These are phyloP conservation scores for Mustela lutreola DNA, from an alignment of 2,113 vertebrate genomes.

Conservation along the genomic window DNA sequence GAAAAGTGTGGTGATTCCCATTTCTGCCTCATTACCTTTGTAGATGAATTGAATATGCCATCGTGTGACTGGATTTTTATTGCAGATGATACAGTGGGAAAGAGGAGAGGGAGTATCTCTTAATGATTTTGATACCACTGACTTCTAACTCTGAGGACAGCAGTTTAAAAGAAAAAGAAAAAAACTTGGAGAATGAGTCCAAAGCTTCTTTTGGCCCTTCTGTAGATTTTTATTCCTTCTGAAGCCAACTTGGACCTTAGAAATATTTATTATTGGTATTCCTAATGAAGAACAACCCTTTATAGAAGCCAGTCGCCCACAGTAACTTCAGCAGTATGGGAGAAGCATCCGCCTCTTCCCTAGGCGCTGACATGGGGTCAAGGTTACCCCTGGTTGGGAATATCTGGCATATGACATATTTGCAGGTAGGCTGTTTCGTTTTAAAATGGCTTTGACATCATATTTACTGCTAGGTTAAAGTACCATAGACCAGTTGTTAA, in stretches of 20 bases:
- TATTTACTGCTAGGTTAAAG: slow-evolving; percentile 83
- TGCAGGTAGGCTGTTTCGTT: slow-evolving; percentile 66
- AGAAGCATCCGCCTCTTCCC: neutral
- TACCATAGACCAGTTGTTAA: slow-evolving; percentile 77
- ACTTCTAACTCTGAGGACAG: slow-evolving; percentile 15
- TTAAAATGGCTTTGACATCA: slow-evolving; percentile 77
- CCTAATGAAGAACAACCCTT: slow-evolving; percentile 23
- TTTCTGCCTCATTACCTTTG: neutral
- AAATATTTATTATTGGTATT: slow-evolving; percentile 45
- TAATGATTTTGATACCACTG: neutral
- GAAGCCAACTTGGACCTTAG: neutral
- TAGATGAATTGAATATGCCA: neutral
- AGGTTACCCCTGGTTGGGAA: slow-evolving; percentile 42
- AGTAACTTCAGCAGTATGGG: neutral
- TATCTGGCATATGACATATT: slow-evolving; percentile 53
- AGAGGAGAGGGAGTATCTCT: neutral
- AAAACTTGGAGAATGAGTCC: neutral
- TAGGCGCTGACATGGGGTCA: neutral
- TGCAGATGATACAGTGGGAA: neutral
- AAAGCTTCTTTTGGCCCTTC: slow-evolving; percentile 50
- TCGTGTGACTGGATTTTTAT: neutral
- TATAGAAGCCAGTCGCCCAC: neutral
- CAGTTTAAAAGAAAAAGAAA: neutral
- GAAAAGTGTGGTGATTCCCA: neutral
- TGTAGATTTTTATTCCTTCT: slow-evolving; percentile 16